Percentiles rank a stretch among this genome's conserved stretches.
Conservation (phyloP, 2,888 invertebrate genomes). For the Proisotoma minuta region DNA sequence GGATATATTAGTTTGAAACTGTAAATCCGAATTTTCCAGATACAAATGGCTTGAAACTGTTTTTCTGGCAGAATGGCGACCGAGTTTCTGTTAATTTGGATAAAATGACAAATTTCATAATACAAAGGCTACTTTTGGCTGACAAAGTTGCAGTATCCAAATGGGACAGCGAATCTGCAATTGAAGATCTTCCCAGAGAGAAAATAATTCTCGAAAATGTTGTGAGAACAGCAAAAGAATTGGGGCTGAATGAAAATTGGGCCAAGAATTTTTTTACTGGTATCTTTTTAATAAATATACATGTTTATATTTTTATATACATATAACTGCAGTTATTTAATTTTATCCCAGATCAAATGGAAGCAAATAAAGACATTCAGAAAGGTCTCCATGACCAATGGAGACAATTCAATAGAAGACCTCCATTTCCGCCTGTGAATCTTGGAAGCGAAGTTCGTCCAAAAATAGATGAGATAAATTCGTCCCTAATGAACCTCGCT, state of each 20-base stretch:
- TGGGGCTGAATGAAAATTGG: conserved; percentile 22
- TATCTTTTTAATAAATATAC: too few species aligned
- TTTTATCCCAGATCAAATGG: conserved; percentile 35
- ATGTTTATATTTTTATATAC: too few species aligned
- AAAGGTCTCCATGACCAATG: conserved; percentile 23
- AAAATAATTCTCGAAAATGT: conserved; percentile 28
- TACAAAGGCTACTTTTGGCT: conserved; percentile 22
- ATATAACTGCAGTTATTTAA: too few species aligned
- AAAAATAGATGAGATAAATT: conserved; percentile 29
- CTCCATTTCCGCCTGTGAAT: conserved; percentile 26
- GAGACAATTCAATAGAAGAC: conserved; percentile 17
- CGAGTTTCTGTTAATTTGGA: neutral
- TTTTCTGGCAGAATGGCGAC: neutral
- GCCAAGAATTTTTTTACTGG: conserved; percentile 21
- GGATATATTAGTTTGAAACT: too few species aligned
- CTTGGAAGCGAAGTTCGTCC: conserved; percentile 29
- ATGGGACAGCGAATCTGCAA: conserved; percentile 25
- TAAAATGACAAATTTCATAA: conserved; percentile 21
- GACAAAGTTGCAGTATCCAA: conserved; percentile 35
- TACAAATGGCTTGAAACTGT: too few species aligned
- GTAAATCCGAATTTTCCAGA: too few species aligned
- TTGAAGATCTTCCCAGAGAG: conserved; percentile 32
- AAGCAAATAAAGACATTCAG: conserved; percentile 37
- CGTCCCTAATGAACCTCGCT: conserved; percentile 20
- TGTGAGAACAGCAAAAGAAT: conserved; percentile 19